Base-by-base conservation (phyloP, 2,113 vertebrate genomes). In the Notothenia coriiceps region DNA sequence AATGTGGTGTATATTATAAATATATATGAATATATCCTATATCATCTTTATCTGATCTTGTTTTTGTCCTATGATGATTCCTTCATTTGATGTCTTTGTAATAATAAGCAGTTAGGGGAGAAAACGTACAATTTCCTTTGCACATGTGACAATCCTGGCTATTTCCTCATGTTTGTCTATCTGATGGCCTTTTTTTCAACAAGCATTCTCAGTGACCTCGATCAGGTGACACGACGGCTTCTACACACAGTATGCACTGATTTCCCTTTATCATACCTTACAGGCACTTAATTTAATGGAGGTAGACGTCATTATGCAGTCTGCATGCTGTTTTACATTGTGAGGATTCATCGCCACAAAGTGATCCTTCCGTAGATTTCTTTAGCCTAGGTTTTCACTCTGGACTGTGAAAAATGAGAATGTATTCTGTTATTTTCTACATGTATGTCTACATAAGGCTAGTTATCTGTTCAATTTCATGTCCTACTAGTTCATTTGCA, bases 381-480 rank as follows among this genome's bases (percentile, higher is more conserved):
- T 63, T 40, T 54, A 80, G 66, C 56, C 69, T 56, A 73, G 68
- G 56, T 87, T 87, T 81, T 83, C 71, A 80, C 80, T 86, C 61
- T 74, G 89, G 77, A 93, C 89, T 94, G 93, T 93, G 92, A 93
- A 91, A 72, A 87, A 86, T 74, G 52, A 91, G 88, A 93, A 92
- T 93, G 92, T 93, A 91, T 87, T 82, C 59, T 88, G 78, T 88
- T 85, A 74, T 89, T 89, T 88, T 86, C 55, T 88, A 63, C 47
- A 47, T 82, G 66, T 80, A 18, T 82, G 69, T 90, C 86, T 90
- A 91, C 77, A 88, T 87, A 89, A 85, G 64, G 60, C 77, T 72
- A 81, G 78, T 86, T 76, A 77, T 75, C 60, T 70, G 84, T 82
- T 72, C 47, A 86, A 85, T 82, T 77, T 43, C n/a, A 68, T 51